These are phyloP conservation scores for Actinernus sp. DNA, from an alignment of 92 coral and sea anemone species.

Conservation along the genomic window DNA sequence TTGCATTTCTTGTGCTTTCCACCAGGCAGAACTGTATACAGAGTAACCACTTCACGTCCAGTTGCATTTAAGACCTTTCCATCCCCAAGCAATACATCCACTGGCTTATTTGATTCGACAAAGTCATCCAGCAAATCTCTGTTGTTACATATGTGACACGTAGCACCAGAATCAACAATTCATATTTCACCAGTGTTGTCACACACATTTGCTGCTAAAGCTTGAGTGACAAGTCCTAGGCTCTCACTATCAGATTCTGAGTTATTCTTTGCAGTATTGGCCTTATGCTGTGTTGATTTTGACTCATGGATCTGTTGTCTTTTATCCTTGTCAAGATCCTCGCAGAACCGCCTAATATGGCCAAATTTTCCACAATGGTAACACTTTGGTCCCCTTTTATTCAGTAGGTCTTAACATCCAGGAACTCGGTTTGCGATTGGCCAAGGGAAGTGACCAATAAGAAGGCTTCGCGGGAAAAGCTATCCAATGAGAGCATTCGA, in stretches of 20 bases:
- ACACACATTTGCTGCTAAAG: conserved; percentile 36
- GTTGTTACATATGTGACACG: conserved; percentile 48
- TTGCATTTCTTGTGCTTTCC: conserved; percentile 44
- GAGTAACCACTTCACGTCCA: conserved; percentile 49
- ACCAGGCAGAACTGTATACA: conserved; percentile 35
- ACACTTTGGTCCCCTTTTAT: conserved; percentile 13
- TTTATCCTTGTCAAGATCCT: conserved; percentile 19
- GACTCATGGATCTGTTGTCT: background rate
- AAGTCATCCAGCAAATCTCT: conserved; percentile 36
- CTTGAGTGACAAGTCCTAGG: conserved; percentile 50
- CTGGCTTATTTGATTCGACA: conserved; percentile 15
- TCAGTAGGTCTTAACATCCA: too few species aligned
- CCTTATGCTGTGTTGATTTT: conserved; percentile 9
- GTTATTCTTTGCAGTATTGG: background rate
- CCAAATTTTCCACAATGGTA: conserved; percentile 36
- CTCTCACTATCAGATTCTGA: conserved; percentile 33
- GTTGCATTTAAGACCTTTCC: conserved; percentile 48
- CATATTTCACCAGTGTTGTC: conserved; percentile 41
- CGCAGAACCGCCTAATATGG: conserved; percentile 30
- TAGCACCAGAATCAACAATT: conserved; percentile 67
- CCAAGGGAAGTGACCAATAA: too few species aligned
- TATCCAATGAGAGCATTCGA: too few species aligned
- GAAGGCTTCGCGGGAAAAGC: too few species aligned
- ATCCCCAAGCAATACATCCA: conserved; percentile 39
- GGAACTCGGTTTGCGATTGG: too few species aligned